Evolutionary conservation across 2,113 vertebrate genomes (phyloP).

Genomic region (Dasyornis broadbenti): DNA sequence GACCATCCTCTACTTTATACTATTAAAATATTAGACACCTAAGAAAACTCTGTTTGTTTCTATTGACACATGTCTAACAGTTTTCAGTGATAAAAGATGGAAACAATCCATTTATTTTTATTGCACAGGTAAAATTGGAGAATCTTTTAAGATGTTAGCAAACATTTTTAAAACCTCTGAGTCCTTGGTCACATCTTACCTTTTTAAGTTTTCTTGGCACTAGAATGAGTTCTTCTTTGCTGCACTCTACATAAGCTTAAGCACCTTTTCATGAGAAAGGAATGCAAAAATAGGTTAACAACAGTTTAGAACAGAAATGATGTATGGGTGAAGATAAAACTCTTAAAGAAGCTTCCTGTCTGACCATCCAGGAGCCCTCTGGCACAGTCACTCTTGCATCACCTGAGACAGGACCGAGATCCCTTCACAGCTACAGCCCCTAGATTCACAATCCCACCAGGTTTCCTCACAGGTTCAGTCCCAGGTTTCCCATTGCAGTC

Average conservation of each 20-base stretch:
- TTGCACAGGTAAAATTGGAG: background rate
- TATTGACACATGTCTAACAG: background rate
- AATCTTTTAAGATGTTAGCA: background rate
- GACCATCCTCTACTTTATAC: background rate
- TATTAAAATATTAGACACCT: background rate
- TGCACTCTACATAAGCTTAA: background rate
- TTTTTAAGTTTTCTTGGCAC: background rate
- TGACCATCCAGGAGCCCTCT: background rate
- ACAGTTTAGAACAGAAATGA: background rate
- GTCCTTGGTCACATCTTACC: conserved; percentile 5
- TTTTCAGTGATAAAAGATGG: background rate
- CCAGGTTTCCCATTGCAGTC: background rate
- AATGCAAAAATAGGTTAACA: background rate
- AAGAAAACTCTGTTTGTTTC: background rate
- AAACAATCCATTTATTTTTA: background rate
- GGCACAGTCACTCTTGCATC: accelerated
- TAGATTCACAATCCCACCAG: background rate
- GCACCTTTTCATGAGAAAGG: background rate
- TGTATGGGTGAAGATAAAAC: background rate
- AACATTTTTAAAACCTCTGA: background rate
- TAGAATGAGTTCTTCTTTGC: background rate
- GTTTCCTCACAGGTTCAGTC: accelerated
- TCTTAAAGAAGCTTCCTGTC: background rate
- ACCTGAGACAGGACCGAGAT: accelerated
- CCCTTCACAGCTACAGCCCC: background rate